phyloP scores from a whole-genome alignment of 2,113 vertebrate species.

The Esox niger region DNA sequence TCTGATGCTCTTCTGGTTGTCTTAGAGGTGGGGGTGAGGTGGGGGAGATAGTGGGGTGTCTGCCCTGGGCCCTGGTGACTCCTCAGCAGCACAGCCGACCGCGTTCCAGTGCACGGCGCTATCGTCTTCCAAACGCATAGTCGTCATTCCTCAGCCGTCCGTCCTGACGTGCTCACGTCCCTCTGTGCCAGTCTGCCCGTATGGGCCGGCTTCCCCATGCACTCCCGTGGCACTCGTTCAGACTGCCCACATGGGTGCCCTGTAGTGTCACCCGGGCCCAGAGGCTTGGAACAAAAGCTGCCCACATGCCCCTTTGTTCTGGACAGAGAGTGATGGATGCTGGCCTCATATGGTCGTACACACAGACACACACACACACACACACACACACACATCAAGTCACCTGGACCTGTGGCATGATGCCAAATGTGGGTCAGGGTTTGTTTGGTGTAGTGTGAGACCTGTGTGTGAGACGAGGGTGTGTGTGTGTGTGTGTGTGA shows the following conservation, averaged over 20 bases:
- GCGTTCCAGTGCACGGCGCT: slow-evolving; percentile 45
- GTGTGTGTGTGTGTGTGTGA: no score
- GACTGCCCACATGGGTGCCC: slow-evolving; percentile 19
- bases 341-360: neutral
- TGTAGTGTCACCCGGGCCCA: slow-evolving; percentile 8
- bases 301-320: slow-evolving; percentile 21
- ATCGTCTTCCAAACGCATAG: neutral
- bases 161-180: slow-evolving; percentile 10
- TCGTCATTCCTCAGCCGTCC: neutral
- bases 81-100: slow-evolving; percentile 11
- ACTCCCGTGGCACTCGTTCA: slow-evolving; percentile 27
- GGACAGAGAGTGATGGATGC: slow-evolving; percentile 10
- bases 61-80: slow-evolving; percentile 22
- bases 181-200: slow-evolving; percentile 21
- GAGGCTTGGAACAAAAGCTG: slow-evolving; percentile 17
- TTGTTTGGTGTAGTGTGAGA: no score
- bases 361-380: slow-evolving; percentile 7
- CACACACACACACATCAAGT: neutral
- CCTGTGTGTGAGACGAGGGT: no score
- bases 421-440: no score
- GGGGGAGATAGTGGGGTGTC: slow-evolving; percentile 10
- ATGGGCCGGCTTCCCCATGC: slow-evolving; percentile 38
- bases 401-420: no score
- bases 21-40: neutral
- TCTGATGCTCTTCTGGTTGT: neutral